phyloP scores from a whole-genome alignment of 2,113 vertebrate species.

The Setophaga coronata region DNA sequence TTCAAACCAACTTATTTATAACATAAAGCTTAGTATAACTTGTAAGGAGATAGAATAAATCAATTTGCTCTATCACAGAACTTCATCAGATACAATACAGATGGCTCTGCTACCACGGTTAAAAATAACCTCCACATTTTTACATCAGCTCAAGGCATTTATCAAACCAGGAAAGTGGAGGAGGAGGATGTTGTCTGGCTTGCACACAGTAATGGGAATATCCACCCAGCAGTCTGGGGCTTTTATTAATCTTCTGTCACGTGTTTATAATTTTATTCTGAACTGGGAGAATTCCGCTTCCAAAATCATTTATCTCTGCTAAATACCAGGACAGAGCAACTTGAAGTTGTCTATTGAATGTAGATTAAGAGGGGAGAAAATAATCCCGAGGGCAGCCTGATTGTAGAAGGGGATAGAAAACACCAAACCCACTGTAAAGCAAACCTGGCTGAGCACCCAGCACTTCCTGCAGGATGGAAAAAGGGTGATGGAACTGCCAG shows the following conservation, averaged over 20 bases:
- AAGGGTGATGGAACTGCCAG: neutral
- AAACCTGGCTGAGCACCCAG: neutral
- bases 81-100: slow-evolving; percentile 69
- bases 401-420: neutral
- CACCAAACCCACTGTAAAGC: neutral
- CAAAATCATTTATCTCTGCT: neutral
- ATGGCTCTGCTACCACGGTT: slow-evolving; percentile 53
- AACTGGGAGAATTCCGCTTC: neutral
- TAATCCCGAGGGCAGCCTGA: neutral
- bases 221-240: neutral
- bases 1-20: slow-evolving; percentile 63
- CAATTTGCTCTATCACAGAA: slow-evolving; percentile 63
- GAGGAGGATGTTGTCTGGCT: slow-evolving; percentile 31
- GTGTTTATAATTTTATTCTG: neutral
- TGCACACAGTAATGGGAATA: neutral
- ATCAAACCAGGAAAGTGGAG: slow-evolving; percentile 30
- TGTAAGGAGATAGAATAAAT: slow-evolving; percentile 61
- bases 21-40: slow-evolving; percentile 59
- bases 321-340: neutral
- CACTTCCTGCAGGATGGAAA: neutral
- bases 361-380: neutral
- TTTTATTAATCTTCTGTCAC: neutral
- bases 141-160: slow-evolving; percentile 53
- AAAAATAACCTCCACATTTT: slow-evolving; percentile 57
- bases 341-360: neutral